These are phyloP conservation scores for Erythrolamprus reginae DNA, from an alignment of 2,113 vertebrate species.

Conservation along the genomic window DNA sequence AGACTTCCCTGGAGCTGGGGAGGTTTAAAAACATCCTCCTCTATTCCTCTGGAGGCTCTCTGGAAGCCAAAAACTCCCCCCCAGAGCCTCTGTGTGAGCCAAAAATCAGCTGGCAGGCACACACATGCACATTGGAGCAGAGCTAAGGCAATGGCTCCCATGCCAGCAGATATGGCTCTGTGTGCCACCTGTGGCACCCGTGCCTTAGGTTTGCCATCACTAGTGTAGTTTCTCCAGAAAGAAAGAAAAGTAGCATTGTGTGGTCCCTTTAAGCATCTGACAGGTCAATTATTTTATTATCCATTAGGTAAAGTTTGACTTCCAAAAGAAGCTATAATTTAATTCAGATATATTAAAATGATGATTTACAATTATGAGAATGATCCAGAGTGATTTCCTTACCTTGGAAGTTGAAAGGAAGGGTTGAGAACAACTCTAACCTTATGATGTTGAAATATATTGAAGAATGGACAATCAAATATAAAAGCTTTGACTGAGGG, in stretches of 20 bases:
- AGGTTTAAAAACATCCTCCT: no score
- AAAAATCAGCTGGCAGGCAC: no score
- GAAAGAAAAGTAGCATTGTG: not conserved
- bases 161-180: no score
- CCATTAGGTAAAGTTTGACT: not conserved
- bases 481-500: not conserved
- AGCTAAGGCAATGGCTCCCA: no score
- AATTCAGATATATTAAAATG: not conserved
- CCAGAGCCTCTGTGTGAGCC: no score
- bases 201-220: no score
- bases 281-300: not conserved
- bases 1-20: no score
- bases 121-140: no score
- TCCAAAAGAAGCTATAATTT: not conserved
- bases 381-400: not conserved
- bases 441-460: not conserved
- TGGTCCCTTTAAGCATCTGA: not conserved
- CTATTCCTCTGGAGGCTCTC: no score
- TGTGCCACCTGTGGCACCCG: no score
- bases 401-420: not conserved
- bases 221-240: not conserved
- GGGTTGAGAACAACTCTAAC: not conserved
- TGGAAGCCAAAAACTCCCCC: no score
- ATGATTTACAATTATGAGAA: not conserved
- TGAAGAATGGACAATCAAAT: not conserved